Base-by-base conservation (phyloP, 1,140 invertebrate species). In the Drosophila sproati region DNA sequence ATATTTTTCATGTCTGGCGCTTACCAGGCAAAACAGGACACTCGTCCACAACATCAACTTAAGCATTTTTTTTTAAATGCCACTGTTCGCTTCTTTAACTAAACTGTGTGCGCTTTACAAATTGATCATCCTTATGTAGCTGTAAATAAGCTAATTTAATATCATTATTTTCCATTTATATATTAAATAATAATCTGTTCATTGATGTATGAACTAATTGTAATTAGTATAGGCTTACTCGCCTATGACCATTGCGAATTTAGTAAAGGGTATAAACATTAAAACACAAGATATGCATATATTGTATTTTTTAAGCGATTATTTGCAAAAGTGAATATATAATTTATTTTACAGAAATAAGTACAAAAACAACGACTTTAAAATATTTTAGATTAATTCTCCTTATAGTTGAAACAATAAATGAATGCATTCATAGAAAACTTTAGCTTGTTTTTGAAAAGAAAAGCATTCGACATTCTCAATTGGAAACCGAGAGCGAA, bases 401-500 rank as follows among this genome's bases (percentile, higher is more conserved):
- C 28, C 7, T 5, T 67, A 7, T 67, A 67, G 3, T 67, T 50
- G 28, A 20, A 48, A 50, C 50, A 37, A 7, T 48, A 8, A 10
- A 48, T 31, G 0, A 43, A 57, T 28, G 8, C 52, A 39, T 68
- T 57, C 4, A 68, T 3, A 0, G 43, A 37, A 3, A 57, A 2
- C 35, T 48, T 51, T 2, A 57, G 29, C 2, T 31, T 10, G 1
- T 41, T 41, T 0, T 20, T 12, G 2, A 31, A 29, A 1, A 31
- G 47, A 32, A 55, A 32, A 3, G 28, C 72, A 2, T 60, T 77
- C 70, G 2, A 74, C 77, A 20, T 37, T 57, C 1, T 77, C 62
- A 29, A 77, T 39, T 6, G 74, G 63, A 55, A 69, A 80, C 5
- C 69, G 69, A 43, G 4, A 2, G 5, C 52, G 52, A 0, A 77